Evolutionary conservation across 2,797 vertebrate genomes (phyloP).

Genomic region (Cossypha polioptera): DNA sequence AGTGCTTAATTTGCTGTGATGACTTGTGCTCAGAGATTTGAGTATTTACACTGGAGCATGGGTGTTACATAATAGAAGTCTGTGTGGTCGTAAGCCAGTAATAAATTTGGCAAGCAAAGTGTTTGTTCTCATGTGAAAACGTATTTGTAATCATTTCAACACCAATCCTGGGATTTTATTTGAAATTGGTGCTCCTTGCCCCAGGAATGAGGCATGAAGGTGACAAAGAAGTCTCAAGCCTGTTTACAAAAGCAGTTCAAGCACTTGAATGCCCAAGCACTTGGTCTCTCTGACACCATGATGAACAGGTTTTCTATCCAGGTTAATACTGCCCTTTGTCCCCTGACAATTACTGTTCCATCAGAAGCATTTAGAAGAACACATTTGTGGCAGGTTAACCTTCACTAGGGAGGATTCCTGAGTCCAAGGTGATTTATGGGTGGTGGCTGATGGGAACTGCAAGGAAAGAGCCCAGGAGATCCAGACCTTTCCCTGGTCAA

Average conservation of each 20-base stretch:
- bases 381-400: background rate
- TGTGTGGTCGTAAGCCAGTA: background rate
- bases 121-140: background rate
- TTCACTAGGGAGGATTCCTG: background rate
- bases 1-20: background rate
- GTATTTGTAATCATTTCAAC: conserved; percentile 17
- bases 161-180: background rate
- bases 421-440: background rate
- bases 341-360: background rate
- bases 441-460: background rate
- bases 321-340: background rate
- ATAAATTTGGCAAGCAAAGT: background rate
- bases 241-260: background rate
- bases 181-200: background rate
- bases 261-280: background rate
- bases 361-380: background rate
- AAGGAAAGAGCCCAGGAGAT: background rate
- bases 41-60: conserved; percentile 8
- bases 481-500: background rate
- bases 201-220: background rate
- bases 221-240: background rate
- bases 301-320: background rate
- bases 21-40: background rate
- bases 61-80: background rate
- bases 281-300: background rate